Conservation (phyloP, 1,140 invertebrate species). For the Hermatobates lingyangjiaoensis region DNA sequence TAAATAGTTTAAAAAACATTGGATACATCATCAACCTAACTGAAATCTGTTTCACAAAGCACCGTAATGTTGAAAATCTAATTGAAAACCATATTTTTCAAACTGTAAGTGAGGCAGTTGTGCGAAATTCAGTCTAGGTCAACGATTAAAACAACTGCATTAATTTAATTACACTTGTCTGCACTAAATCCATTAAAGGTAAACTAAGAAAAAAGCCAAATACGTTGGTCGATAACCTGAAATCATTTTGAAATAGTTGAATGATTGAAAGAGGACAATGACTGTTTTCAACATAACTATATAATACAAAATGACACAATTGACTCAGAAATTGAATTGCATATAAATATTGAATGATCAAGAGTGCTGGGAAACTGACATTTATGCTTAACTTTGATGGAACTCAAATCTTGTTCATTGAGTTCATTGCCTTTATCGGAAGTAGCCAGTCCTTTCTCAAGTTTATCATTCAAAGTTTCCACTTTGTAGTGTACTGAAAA, state of each 20-base stretch:
- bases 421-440: slow-evolving; percentile 44
- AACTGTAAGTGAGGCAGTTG: too few species aligned
- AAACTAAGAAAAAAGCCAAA: not conserved
- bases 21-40: too few species aligned
- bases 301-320: not conserved
- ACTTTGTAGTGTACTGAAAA: slow-evolving; percentile 75
- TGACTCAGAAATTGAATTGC: slow-evolving; percentile 3
- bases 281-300: not conserved
- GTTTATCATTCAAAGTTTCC: slow-evolving; percentile 54
- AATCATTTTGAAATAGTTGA: not conserved
- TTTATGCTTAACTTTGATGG: slow-evolving; percentile 46
- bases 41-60: too few species aligned
- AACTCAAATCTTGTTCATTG: slow-evolving; percentile 34
- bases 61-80: too few species aligned
- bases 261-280: not conserved
- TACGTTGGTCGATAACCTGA: not conserved
- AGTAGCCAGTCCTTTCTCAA: slow-evolving; percentile 48
- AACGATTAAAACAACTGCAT: too few species aligned
- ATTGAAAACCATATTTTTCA: too few species aligned
- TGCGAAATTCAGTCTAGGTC: too few species aligned
- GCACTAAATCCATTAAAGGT: not conserved
- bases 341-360: slow-evolving; percentile 18
- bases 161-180: too few species aligned
- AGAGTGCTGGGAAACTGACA: slow-evolving; percentile 29
- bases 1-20: too few species aligned